Percentiles rank a stretch among this genome's conserved stretches.
These are phyloP conservation scores for Mus minutoides DNA, from an alignment of 2,797 vertebrate genomes.

Conservation along the genomic window DNA sequence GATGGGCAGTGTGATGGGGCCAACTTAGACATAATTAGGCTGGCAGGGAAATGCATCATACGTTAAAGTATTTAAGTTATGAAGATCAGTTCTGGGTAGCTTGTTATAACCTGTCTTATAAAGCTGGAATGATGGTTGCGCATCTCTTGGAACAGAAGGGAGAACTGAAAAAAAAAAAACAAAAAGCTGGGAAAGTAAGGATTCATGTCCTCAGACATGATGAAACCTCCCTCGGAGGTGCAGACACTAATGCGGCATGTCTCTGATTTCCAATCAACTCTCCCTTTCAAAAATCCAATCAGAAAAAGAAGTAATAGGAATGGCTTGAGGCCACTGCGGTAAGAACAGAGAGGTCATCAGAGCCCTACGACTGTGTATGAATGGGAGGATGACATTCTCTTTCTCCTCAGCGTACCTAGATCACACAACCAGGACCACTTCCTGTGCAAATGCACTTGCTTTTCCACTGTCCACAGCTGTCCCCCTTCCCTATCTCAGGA, in stretches of 20 bases:
- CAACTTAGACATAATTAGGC: not conserved
- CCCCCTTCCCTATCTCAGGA: not conserved
- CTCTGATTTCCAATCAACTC: slow-evolving; percentile 38
- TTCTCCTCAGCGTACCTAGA: not conserved
- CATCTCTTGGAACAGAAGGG: not conserved
- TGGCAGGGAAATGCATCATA: not conserved
- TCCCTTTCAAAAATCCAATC: slow-evolving; percentile 55
- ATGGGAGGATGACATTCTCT: not conserved
- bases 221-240: not conserved
- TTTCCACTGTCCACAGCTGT: not conserved
- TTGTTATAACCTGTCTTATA: slow-evolving; percentile 23
- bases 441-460: not conserved
- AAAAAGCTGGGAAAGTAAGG: not conserved
- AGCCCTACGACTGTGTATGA: not conserved
- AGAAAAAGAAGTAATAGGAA: not conserved
- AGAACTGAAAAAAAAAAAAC: slow-evolving; percentile 30
- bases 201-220: not conserved
- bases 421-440: not conserved
- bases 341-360: not conserved
- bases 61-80: slow-evolving; percentile 8
- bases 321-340: not conserved
- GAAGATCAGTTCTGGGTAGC: slow-evolving; percentile 4
- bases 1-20: not conserved
- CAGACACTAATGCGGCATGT: not conserved
- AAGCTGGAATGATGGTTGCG: not conserved